These are phyloP conservation scores for Paramormyrops kingsleyae DNA, from an alignment of 2,113 vertebrate genomes.

Conservation along the genomic window DNA sequence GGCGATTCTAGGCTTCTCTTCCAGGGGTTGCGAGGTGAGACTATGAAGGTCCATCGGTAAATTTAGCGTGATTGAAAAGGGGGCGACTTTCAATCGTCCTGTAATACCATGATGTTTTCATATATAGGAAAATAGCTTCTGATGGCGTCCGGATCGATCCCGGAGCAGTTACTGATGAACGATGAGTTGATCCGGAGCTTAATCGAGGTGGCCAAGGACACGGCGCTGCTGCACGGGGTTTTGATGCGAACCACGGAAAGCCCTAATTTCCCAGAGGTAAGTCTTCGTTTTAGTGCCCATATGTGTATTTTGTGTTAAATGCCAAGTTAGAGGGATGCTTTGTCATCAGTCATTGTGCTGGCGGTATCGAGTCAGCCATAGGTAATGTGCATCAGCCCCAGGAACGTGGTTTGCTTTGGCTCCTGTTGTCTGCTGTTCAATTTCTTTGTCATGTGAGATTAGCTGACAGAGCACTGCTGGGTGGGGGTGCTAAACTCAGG, in stretches of 20 bases:
- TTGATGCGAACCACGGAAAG: constrained; percentile 71
- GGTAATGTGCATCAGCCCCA: background rate
- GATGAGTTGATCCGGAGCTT: constrained; percentile 54
- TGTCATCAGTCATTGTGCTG: background rate
- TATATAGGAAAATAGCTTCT: constrained; percentile 25
- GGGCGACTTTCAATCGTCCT: background rate
- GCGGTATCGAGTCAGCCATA: background rate
- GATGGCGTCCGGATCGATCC: constrained; percentile 46
- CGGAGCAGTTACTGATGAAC: constrained; percentile 58
- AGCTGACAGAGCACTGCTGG: background rate
- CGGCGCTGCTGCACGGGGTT: constrained; percentile 71
- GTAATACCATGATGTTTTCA: background rate
- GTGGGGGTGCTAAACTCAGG: background rate
- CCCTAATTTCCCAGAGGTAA: constrained; percentile 74
- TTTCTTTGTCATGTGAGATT: background rate
- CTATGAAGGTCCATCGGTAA: background rate
- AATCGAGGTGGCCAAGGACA: constrained; percentile 67
- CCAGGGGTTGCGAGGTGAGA: background rate
- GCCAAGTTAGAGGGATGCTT: background rate
- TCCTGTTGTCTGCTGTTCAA: background rate
- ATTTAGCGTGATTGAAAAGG: background rate
- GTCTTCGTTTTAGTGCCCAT: constrained; percentile 9
- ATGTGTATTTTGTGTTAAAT: background rate
- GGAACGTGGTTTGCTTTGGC: constrained; percentile 14
- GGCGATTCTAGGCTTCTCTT: background rate